Evolutionary conservation across 92 coral and sea anemone species (phyloP), one percentile per base, ranked within the genome.

Genomic region (Phenganax marumi): DNA sequence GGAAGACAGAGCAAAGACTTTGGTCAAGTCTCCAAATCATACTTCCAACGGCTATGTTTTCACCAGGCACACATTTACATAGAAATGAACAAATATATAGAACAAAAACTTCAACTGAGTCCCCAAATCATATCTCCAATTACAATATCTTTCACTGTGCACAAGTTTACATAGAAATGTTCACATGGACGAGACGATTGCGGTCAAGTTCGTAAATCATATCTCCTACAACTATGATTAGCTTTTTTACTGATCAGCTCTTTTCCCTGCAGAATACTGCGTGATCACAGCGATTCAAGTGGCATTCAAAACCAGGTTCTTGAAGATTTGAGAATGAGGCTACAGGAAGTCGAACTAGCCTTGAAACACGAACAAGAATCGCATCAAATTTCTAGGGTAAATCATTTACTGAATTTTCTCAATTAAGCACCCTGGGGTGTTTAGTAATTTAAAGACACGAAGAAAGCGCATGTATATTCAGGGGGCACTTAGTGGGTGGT

Each of bases 281-380:
- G 89, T 55, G 97, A 95, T 74, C 98, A 95, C 81, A 80, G 93
- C 5, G 98, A 93, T 78, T 95, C 98, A 6, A 84, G 95, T 73
- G 98, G 98, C n/a, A 91, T 95, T 23, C 98, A 92, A 69, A 90
- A 84, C 87, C 97, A 92, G 61, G 97, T 93, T 13, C 80, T 95
- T 50, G 97, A 91, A 17, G 92, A 91, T 26, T 79, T 95, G 19
- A 82, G 91, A 71, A 84, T 76, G 9, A 95, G 91, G 77, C 90
- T 90, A 68, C 95, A 92, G 73, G 98, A 95, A 43, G 85, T 96
- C 69, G 97, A 92, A 74, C 75, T 91, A 25, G 88, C 90, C 48
- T 90, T 95, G 26, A 90, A 90, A 48, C 52, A 85, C 52, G 91
- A 88, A 76, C 88, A 80, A 48, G 98, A 89, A 58, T 79, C 95